A percentile compares a stretch with the other conserved stretches of the same genome.
These are phyloP conservation scores for Ophiothrix spiculata DNA, from an alignment of 35 echinoderm and acorn worm species.

Conservation along the genomic window DNA sequence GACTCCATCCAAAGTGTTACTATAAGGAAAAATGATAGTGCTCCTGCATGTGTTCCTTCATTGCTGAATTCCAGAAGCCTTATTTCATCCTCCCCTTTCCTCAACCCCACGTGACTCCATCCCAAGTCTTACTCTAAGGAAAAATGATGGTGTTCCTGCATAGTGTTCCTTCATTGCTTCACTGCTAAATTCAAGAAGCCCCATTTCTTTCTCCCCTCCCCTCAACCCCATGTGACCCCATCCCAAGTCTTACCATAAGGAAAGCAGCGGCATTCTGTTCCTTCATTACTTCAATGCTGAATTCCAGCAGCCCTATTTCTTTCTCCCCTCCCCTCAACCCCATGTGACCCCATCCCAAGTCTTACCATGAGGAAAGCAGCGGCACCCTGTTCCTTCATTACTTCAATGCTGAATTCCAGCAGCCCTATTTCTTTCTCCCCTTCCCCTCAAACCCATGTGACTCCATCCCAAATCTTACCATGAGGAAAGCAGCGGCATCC, in stretches of 20 bases:
- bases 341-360: no score
- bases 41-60: constrained; percentile 88
- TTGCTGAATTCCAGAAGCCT: constrained; percentile 89
- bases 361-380: constrained; percentile 93
- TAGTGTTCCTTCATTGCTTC: constrained; percentile 96
- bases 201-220: constrained; percentile 82
- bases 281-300: constrained; percentile 97
- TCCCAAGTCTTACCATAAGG: constrained; percentile 90
- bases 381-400: constrained; percentile 94
- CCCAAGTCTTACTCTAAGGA: constrained; percentile 91
- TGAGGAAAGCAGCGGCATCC: constrained; percentile 89
- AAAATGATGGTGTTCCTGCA: constrained; percentile 81
- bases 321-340: no score
- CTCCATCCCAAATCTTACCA: constrained; percentile 58
- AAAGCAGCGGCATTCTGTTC: constrained; percentile 88
- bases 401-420: constrained; percentile 91
- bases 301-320: constrained; percentile 89
- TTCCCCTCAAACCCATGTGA: no score
- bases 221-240: no score
- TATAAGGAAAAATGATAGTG: constrained; percentile 90
- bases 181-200: constrained; percentile 86
- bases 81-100: no score
- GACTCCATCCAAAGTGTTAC: no score
- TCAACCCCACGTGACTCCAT: no score
- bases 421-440: no score